Evolutionary conservation across 2,113 vertebrate species (phyloP), one percentile per base, ranked within the genome.

Genomic region (Gasterosteus aculeatus): DNA sequence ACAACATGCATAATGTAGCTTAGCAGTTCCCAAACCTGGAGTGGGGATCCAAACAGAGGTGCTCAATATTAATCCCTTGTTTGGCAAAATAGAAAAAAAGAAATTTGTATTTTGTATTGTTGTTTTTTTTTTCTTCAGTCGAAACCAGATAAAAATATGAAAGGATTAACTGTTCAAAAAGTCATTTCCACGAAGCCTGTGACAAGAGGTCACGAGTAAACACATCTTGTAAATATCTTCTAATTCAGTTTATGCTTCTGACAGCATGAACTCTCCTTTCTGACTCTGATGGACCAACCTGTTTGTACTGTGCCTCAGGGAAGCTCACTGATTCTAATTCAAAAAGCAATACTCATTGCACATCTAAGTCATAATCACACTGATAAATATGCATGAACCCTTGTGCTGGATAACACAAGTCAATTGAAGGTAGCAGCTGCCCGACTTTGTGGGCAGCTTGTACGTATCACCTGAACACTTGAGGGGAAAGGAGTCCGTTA

Each of bases 321-420:
- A 31, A 71, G 56, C 49, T 38, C 65, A 51, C 65, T 49, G 31
- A 71, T 46, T 62, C 33, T n/a, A 16, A 62, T 71, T 33, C 29
- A 41, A 22, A 42, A 39, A 65, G 10, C 10, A 73, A 57, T 31
- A 35, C 22, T 19, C 12, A 7, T 19, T 57, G 53, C 57, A 16
- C 22, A 15, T 70, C 38, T 75, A 63, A 77, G 11, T 39, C 59
- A 29, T 38, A 42, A 10, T 42, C 70, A 44, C 10, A 26, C 33
- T 63, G 14, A 72, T 62, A 26, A 53, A 81, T 53, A 65, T 29
- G 69, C 59, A 63, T 57, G 57, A 63, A 53, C 35, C 41, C 41
- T 26, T 44, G 22, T 49, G 31, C 60, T 71, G 18, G 9, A 54
- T 54, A 41, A 46, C 56, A 78, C 26, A 8, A 41, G 22, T 26